Evolutionary conservation across 2,797 vertebrate genomes (phyloP), one percentile per base, ranked within the genome.

Genomic region (Melanotaenia boesemani): DNA sequence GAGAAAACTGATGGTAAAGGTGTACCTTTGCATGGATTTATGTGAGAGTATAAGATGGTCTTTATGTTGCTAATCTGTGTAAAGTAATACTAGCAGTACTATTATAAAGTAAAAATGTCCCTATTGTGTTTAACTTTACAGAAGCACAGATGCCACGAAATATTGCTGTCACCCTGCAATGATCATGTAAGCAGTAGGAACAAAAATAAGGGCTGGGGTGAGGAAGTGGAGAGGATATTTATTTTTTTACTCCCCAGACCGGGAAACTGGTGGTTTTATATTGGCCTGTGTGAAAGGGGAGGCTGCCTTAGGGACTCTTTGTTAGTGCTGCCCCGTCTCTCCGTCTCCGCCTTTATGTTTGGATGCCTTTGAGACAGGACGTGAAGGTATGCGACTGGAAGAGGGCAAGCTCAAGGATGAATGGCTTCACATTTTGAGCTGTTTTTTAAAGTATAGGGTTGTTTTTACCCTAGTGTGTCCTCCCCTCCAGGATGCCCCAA

Each of bases 321-420:
- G 81, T 85, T 61, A 59, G 82, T 3, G 55, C 71, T 32, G 55
- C 67, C 65, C 77, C 56, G 76, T 77, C 81, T 79, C 74, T 44
- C 67, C 54, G 80, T 81, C 77, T 76, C 77, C 37, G 79, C 70
- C 85, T 87, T 89, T 82, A 80, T 86, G 82, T 88, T 72, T 46
- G 70, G 82, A 81, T 67, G 86, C 76, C 84, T 88, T 86, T 88
- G 82, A 89, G 90, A 86, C 54, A 12, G 75, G 79, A 88, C 79
- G 87, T 89, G 87, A 64, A 81, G 87, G 81, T 77, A 89, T 87
- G 90, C 30, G 71, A 61, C 79, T 37, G 70, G 24, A 60, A 77
- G 81, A 77, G 75, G 63, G 67, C 69, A 11, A 18, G 68, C 76
- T 77, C 77, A 6, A 55, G 77, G 73, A 68, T 82, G 83, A 88